These are phyloP conservation scores for Adrianichthys oophorus DNA, from an alignment of 2,797 vertebrate genomes.

Conservation along the genomic window DNA sequence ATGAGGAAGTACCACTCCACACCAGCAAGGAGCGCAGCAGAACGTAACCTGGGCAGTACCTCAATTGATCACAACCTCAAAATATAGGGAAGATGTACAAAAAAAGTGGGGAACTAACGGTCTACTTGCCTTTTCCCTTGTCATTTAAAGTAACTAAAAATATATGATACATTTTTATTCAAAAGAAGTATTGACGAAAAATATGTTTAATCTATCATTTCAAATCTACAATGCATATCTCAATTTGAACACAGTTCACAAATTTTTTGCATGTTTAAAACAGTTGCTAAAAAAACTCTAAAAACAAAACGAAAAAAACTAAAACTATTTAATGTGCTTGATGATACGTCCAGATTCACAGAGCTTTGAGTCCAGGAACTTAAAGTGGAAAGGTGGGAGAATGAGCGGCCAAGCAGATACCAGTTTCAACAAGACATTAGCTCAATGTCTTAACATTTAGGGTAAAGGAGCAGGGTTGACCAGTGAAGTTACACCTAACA, in stretches of 20 bases:
- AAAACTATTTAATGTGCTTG: constrained; percentile 40
- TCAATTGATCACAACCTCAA: constrained; percentile 55
- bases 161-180: constrained; percentile 71
- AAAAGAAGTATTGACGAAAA: constrained; percentile 82
- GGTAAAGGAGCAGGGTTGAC: constrained; percentile 76
- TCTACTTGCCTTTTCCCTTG: constrained; percentile 45
- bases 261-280: constrained; percentile 83
- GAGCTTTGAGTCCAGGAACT: constrained; percentile 48
- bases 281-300: constrained; percentile 75
- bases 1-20: constrained; percentile 78
- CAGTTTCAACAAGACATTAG: constrained; percentile 64
- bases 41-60: constrained; percentile 78
- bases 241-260: constrained; percentile 74
- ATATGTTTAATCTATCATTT: constrained; percentile 71
- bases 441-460: constrained; percentile 72
- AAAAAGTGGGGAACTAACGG: constrained; percentile 32
- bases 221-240: constrained; percentile 80
- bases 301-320: constrained; percentile 46
- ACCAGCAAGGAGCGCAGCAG: constrained; percentile 81
- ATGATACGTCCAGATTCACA: constrained; percentile 52
- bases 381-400: constrained; percentile 43
- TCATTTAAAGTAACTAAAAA: constrained; percentile 76
- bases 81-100: constrained; percentile 59
- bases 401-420: constrained; percentile 56
- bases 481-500: constrained; percentile 87